phyloP scores from a whole-genome alignment of 2,797 vertebrate species.

The Scolopax rusticola region DNA sequence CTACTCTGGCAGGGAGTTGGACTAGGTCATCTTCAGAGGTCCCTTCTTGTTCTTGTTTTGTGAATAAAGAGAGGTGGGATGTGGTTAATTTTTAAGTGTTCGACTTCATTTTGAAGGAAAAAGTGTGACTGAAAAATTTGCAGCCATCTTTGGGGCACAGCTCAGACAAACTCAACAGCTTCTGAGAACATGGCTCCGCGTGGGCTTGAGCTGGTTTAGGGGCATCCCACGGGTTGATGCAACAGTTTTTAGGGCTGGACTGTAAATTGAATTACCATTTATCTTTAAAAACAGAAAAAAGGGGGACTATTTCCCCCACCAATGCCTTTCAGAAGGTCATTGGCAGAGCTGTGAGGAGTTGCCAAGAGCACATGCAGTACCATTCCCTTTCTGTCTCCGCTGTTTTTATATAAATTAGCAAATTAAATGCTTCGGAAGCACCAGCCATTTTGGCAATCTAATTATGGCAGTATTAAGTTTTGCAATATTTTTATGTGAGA shows the following conservation, averaged over 20 bases:
- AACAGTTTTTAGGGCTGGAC: neutral
- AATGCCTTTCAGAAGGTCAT: neutral
- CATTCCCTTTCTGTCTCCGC: neutral
- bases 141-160: neutral
- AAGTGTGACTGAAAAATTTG: neutral
- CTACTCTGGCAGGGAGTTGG: no score
- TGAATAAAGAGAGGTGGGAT: neutral
- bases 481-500: neutral
- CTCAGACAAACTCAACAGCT: neutral
- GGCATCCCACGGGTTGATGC: neutral
- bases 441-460: neutral
- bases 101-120: neutral
- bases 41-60: neutral
- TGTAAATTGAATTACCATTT: neutral
- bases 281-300: neutral
- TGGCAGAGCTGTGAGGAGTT: neutral
- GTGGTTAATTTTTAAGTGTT: neutral
- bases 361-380: accelerated
- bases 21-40: no score
- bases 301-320: neutral
- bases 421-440: neutral
- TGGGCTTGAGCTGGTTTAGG: neutral
- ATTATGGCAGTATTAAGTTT: neutral
- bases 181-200: accelerated
- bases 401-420: neutral